Percentiles rank a stretch among this genome's conserved stretches.
phyloP scores from a whole-genome alignment of 2,888 invertebrate genomes.

The Lochmaea capreae region DNA sequence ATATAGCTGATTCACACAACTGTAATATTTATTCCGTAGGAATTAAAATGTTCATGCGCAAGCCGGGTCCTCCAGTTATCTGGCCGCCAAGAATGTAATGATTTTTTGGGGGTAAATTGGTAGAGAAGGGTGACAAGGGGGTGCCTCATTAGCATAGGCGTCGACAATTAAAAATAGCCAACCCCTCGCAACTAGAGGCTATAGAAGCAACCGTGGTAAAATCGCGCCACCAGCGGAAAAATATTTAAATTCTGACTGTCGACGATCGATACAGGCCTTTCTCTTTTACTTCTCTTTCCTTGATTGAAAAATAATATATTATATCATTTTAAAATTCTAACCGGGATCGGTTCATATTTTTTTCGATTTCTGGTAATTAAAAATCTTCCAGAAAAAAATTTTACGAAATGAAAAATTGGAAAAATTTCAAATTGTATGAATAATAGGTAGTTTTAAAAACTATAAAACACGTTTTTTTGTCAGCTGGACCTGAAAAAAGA shows the following conservation, averaged over 20 bases:
- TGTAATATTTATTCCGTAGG: slow-evolving; percentile 63
- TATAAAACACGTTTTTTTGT: no score
- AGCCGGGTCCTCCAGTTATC: slow-evolving; percentile 65
- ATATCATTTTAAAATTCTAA: background rate
- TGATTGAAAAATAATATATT: slow-evolving; percentile 33
- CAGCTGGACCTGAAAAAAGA: no score
- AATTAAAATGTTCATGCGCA: slow-evolving; percentile 67
- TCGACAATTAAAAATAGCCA: slow-evolving; percentile 60
- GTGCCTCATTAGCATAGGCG: slow-evolving; percentile 63
- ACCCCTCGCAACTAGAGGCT: slow-evolving; percentile 49
- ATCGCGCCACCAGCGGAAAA: slow-evolving; percentile 38
- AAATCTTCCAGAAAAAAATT: no score
- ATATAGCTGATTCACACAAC: slow-evolving; percentile 65
- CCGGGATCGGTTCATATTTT: background rate
- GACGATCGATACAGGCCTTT: slow-evolving; percentile 40
- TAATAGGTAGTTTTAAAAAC: no score
- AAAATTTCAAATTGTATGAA: no score
- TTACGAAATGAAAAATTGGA: no score
- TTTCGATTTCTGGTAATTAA: no score
- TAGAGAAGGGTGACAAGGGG: slow-evolving; percentile 63
- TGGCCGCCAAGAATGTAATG: slow-evolving; percentile 81
- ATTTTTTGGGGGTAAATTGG: slow-evolving; percentile 87
- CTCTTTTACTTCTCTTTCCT: slow-evolving; percentile 28
- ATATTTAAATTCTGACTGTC: slow-evolving; percentile 41
- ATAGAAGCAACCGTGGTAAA: slow-evolving; percentile 12